Conservation (phyloP, 2,113 vertebrate species). For the Euleptes europaea region DNA sequence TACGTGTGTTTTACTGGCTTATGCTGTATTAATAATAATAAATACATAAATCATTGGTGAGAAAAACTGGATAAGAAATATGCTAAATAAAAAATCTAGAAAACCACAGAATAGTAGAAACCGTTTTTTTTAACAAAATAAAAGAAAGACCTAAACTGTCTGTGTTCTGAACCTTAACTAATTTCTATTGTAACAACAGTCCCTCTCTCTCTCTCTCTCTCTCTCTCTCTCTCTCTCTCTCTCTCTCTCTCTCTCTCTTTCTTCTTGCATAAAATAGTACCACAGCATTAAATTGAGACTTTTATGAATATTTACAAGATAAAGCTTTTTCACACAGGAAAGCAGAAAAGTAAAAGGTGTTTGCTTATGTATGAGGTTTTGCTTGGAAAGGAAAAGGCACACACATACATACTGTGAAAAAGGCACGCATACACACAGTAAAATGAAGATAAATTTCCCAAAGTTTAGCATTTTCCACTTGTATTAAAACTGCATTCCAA, state of each 20-base stretch:
- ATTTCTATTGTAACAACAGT: background rate
- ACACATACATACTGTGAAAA: no score
- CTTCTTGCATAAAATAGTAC: background rate
- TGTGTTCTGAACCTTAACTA: background rate
- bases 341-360: background rate
- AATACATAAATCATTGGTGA: no score
- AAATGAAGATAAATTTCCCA: background rate
- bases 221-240: background rate
- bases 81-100: slow-evolving; percentile 7
- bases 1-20: no score
- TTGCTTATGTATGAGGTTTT: background rate
- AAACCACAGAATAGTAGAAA: background rate
- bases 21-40: no score
- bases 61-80: no score
- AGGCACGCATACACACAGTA: background rate
- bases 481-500: slow-evolving; percentile 6
- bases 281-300: background rate
- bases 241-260: background rate
- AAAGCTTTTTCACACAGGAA: background rate
- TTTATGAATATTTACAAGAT: slow-evolving; percentile 3
- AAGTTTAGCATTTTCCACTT: background rate
- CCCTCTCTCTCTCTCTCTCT: background rate
- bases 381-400: background rate
- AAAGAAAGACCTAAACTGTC: background rate
- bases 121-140: background rate